These are phyloP conservation scores for Zaprionus camerounensis DNA, from an alignment of 1,140 invertebrate genomes.

Conservation along the genomic window DNA sequence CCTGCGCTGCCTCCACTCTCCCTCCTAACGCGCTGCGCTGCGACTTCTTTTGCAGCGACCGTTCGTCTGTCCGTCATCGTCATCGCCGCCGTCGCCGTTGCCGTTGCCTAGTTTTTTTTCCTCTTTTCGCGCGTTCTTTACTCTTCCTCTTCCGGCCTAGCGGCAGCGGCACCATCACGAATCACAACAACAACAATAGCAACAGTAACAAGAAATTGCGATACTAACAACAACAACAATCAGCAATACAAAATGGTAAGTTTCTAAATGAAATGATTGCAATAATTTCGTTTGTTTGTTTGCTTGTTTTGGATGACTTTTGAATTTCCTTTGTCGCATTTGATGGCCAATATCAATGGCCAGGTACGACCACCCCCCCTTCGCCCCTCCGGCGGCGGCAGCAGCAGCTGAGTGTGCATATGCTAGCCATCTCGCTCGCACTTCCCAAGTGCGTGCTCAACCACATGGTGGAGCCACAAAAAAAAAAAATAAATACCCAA, in stretches of 20 bases:
- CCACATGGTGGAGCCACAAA: constrained; percentile 48
- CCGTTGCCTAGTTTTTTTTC: constrained; percentile 14
- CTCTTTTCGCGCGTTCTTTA: constrained; percentile 38
- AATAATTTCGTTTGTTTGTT: constrained; percentile 19
- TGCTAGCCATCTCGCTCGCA: constrained; percentile 44
- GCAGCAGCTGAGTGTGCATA: constrained; percentile 52
- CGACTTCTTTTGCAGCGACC: constrained; percentile 19
- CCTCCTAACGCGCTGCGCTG: neutral
- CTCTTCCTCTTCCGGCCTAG: constrained; percentile 44
- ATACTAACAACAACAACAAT: constrained; percentile 12
- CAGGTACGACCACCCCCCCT: constrained; percentile 4
- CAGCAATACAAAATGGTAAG: constrained; percentile 43
- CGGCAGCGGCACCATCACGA: constrained; percentile 14
- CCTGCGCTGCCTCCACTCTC: constrained; percentile 9
- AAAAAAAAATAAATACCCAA: constrained; percentile 12
- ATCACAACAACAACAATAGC: constrained; percentile 9
- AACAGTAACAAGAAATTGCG: constrained; percentile 13
- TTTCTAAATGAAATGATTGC: constrained; percentile 7
- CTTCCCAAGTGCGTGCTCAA: constrained; percentile 24
- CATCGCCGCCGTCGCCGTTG: constrained; percentile 12
- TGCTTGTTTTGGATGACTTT: constrained; percentile 17
- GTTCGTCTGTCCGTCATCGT: constrained; percentile 18
- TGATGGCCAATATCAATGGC: constrained; percentile 49
- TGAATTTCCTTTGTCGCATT: constrained; percentile 40
- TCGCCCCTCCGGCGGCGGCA: neutral